Evolutionary conservation across 2,888 invertebrate species (phyloP).

Genomic region (Ectropis crepuscularia): DNA sequence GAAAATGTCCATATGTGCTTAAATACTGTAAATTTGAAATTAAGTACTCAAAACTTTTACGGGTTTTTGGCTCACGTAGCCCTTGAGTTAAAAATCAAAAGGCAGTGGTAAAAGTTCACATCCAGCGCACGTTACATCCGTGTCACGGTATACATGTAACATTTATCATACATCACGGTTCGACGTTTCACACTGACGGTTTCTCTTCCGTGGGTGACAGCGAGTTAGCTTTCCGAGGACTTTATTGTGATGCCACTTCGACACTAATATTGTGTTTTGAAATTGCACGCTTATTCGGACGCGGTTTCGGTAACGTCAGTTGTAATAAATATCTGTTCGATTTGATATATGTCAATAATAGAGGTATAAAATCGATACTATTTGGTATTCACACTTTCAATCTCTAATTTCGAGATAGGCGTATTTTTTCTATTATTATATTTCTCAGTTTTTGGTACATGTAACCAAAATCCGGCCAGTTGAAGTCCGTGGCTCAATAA

Average conservation of each 20-base stretch:
- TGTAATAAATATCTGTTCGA: not conserved
- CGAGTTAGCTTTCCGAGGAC: conserved; percentile 66
- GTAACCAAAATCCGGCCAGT: no score
- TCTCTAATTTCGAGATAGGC: no score
- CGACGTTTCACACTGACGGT: conserved; percentile 73
- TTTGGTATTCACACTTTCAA: no score
- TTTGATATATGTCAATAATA: no score
- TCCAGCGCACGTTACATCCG: conserved; percentile 48
- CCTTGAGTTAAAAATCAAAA: not conserved
- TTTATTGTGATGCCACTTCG: conserved; percentile 60
- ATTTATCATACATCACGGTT: conserved; percentile 81
- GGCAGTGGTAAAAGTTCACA: conserved; percentile 23
- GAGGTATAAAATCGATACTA: no score
- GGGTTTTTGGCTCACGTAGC: no score
- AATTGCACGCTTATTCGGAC: conserved; percentile 26
- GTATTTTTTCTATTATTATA: no score
- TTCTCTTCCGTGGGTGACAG: conserved; percentile 78
- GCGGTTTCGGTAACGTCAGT: conserved; percentile 7
- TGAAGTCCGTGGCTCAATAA: no score
- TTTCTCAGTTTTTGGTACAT: no score
- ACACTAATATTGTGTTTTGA: conserved; percentile 39
- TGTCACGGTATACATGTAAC: conserved; percentile 62
- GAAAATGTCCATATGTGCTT: no score
- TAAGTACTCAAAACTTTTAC: no score
- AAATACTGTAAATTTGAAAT: no score